phyloP scores from a whole-genome alignment of 2,888 invertebrate species.

The Rotaria sp. region DNA sequence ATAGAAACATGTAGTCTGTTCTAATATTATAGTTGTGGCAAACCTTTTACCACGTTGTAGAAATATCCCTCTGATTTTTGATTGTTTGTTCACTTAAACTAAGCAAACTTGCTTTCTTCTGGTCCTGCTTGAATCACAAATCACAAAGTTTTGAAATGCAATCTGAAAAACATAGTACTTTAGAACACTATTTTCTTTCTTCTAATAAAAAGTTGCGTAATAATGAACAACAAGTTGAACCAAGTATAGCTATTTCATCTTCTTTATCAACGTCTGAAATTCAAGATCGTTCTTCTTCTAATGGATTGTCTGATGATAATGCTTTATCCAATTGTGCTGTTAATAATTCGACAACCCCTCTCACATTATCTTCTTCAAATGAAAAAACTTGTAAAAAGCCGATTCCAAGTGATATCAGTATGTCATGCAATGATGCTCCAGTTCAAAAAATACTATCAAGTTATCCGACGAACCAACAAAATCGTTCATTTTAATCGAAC shows the following conservation, averaged over 20 bases:
- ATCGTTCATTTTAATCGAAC: background rate
- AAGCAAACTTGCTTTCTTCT: no score
- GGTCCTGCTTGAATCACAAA: no score
- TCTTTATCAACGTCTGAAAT: background rate
- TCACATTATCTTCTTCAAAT: background rate
- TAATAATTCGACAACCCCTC: background rate
- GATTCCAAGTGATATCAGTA: background rate
- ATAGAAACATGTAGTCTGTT: no score
- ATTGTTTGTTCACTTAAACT: no score
- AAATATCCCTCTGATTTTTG: no score
- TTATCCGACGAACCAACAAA: background rate
- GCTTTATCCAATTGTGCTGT: background rate
- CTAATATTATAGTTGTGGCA: no score
- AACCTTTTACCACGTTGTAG: no score
- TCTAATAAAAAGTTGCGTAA: background rate
- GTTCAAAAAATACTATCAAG: background rate
- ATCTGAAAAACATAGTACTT: no score
- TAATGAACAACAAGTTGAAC: background rate
- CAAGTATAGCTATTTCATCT: background rate
- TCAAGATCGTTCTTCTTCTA: background rate
- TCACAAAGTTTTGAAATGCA: background rate
- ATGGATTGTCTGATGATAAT: background rate
- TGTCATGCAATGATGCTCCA: background rate
- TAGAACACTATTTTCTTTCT: background rate
- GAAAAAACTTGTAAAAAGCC: background rate